These are phyloP conservation scores for Zootoca vivipara DNA, from an alignment of 2,113 vertebrate species.

Conservation along the genomic window DNA sequence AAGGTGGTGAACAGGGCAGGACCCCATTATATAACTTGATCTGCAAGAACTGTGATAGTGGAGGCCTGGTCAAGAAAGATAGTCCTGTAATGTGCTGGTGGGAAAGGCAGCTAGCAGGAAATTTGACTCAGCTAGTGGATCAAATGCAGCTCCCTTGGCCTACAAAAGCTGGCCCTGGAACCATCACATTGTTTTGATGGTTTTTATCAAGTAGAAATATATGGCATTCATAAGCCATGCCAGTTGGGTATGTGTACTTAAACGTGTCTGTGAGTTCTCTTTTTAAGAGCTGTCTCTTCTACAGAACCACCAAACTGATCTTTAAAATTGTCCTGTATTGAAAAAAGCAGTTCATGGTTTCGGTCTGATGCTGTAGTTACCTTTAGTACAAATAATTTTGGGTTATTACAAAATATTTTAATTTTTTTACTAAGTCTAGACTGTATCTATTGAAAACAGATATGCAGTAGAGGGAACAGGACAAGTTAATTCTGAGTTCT, in stretches of 20 bases:
- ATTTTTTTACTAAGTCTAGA: neutral
- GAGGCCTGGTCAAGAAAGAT: neutral
- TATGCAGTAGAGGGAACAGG: neutral
- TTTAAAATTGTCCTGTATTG: neutral
- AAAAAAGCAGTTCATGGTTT: neutral
- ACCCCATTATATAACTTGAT: neutral
- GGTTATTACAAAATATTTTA: neutral
- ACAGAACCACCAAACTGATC: neutral
- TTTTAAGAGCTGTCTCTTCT: neutral
- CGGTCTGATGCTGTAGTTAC: neutral
- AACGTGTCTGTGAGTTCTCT: neutral
- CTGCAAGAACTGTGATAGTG: neutral
- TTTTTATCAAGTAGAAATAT: neutral
- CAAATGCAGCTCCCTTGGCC: neutral
- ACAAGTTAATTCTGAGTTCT: neutral
- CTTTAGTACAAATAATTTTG: neutral
- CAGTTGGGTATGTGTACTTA: neutral
- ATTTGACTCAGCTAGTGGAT: no score
- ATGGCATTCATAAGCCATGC: neutral
- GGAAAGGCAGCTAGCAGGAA: no score
- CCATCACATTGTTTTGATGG: no score
- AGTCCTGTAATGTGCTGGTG: neutral
- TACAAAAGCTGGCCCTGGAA: neutral
- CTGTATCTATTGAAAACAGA: constrained; percentile 1
- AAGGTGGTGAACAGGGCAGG: neutral